phyloP scores from a whole-genome alignment of 2,797 vertebrate genomes.

The Siniperca obscura region DNA sequence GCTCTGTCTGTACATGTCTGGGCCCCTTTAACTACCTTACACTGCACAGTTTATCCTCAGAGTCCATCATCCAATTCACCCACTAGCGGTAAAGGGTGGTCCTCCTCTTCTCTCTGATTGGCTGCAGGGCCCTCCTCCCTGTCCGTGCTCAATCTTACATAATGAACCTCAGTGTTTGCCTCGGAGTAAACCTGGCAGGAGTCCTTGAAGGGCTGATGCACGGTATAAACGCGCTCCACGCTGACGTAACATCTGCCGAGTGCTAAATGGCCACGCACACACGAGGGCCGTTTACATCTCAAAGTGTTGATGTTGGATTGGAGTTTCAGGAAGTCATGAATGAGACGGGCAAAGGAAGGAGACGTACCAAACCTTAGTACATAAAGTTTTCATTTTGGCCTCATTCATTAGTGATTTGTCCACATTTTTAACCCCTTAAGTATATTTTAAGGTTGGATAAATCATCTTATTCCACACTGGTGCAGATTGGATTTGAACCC shows the following conservation, averaged over 20 bases:
- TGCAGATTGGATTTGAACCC: too few species aligned
- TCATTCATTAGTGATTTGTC: neutral
- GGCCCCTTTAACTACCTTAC: constrained; percentile 14
- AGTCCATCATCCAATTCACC: neutral
- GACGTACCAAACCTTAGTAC: neutral
- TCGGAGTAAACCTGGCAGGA: constrained; percentile 49
- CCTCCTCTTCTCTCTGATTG: constrained; percentile 49
- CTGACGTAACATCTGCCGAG: constrained; percentile 13
- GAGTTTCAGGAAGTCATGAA: constrained; percentile 7
- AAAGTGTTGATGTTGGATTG: neutral
- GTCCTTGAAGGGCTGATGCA: neutral
- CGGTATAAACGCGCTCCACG: neutral
- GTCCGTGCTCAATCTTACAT: constrained; percentile 33
- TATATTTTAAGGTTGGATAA: too few species aligned
- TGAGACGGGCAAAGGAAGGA: neutral
- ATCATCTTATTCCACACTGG: too few species aligned
- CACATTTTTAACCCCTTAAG: neutral
- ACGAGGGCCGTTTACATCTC: constrained; percentile 9
- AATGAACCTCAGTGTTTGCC: constrained; percentile 55
- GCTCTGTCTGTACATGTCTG: constrained; percentile 28
- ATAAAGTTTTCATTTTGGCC: too few species aligned
- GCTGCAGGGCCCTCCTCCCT: constrained; percentile 22
- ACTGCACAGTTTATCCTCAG: constrained; percentile 7
- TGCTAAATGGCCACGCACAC: constrained; percentile 10
- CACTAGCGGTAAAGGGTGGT: neutral